phyloP scores from a whole-genome alignment of 2,113 vertebrate species.

The Alethe castanea region DNA sequence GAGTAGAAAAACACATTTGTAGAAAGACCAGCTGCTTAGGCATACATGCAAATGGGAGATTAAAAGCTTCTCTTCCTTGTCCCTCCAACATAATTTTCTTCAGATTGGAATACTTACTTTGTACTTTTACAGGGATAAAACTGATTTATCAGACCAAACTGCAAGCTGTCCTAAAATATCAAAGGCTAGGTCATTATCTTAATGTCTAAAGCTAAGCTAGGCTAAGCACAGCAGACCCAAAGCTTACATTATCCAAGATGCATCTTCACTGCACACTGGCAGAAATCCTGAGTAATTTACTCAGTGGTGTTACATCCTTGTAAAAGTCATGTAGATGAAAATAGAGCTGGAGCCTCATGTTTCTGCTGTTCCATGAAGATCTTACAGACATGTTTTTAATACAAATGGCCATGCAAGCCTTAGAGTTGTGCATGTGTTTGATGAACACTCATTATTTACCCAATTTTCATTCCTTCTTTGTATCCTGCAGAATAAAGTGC shows the following conservation, averaged over 20 bases:
- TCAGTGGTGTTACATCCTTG: not conserved
- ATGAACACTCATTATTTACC: not conserved
- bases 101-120: not conserved
- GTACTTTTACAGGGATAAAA: slow-evolving; percentile 21
- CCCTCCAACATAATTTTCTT: slow-evolving; percentile 7
- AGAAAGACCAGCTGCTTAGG: slow-evolving; percentile 37
- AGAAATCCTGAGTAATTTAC: slow-evolving; percentile 5
- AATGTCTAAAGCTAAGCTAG: not conserved
- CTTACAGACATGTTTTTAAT: slow-evolving; percentile 12
- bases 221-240: not conserved
- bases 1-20: slow-evolving; percentile 22
- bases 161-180: not conserved
- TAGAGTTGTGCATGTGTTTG: not conserved
- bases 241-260: not conserved
- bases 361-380: not conserved
- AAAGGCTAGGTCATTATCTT: slow-evolving; percentile 21
- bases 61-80: slow-evolving; percentile 33
- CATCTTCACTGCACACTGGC: not conserved
- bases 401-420: not conserved
- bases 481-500: not conserved
- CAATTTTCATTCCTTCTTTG: slow-evolving; percentile 21
- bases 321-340: not conserved
- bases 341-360: not conserved
- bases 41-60: slow-evolving; percentile 21
- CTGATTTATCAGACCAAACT: slow-evolving; percentile 26